These are phyloP conservation scores for Gymnothorax reevesii DNA, from an alignment of 2,797 vertebrate species.

Conservation along the genomic window DNA sequence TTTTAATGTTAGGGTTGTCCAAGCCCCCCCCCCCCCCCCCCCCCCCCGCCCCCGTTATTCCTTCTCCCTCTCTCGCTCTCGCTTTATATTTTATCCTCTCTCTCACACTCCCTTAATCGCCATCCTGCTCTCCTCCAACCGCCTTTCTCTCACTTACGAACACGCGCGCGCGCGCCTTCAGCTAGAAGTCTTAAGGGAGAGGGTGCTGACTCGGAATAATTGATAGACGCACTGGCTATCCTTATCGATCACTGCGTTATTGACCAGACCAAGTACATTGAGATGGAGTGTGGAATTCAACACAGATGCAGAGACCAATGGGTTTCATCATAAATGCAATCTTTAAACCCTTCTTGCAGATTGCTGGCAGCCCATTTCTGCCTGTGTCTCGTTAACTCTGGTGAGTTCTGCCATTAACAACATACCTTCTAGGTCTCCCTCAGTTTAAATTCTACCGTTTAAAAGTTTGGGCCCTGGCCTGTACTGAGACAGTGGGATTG, in stretches of 20 bases:
- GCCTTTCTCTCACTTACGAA: no score
- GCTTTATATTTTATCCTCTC: conserved; percentile 42
- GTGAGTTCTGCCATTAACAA: not conserved
- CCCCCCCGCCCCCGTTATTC: conserved; percentile 20
- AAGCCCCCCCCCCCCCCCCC: conserved; percentile 40
- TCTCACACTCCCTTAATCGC: not conserved
- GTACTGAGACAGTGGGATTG: not conserved
- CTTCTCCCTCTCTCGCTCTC: conserved; percentile 40
- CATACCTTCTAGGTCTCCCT: not conserved
- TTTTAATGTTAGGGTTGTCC: not conserved
- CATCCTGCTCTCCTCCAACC: no score
- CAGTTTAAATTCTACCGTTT: not conserved
- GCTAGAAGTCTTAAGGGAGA: conserved; percentile 72
- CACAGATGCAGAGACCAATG: conserved; percentile 80
- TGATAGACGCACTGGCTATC: conserved; percentile 84
- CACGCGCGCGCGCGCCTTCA: not conserved
- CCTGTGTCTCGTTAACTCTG: conserved; percentile 10
- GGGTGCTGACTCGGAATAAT: conserved; percentile 81
- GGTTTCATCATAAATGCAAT: conserved; percentile 75
- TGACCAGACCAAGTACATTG: conserved; percentile 81
- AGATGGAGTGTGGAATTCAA: conserved; percentile 82
- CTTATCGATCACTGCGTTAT: conserved; percentile 78
- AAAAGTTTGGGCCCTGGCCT: not conserved
- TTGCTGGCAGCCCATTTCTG: conserved; percentile 3
- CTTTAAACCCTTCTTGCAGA: conserved; percentile 64